phyloP scores from a whole-genome alignment of 1,140 invertebrate species.

The Camponotus vicinus region DNA sequence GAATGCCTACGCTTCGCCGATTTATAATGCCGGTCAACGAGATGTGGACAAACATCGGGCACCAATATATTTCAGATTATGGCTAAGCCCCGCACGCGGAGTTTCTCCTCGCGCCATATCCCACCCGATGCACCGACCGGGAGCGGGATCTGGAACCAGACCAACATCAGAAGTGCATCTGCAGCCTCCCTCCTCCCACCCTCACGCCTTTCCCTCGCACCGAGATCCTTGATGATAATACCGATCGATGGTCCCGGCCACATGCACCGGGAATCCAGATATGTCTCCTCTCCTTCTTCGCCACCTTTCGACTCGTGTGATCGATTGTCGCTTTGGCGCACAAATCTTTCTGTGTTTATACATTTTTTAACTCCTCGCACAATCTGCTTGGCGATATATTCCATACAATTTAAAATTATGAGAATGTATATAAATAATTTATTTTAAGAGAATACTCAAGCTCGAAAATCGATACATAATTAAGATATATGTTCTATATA shows the following conservation, averaged over 20 bases:
- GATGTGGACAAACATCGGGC: slow-evolving; percentile 85
- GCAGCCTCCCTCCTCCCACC: slow-evolving; percentile 39
- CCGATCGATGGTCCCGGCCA: slow-evolving; percentile 74
- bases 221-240: slow-evolving; percentile 79
- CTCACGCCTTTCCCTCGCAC: slow-evolving; percentile 6
- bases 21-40: slow-evolving; percentile 86
- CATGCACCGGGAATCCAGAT: slow-evolving; percentile 44
- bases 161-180: slow-evolving; percentile 83
- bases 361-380: background rate
- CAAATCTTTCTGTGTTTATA: background rate
- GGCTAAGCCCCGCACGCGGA: slow-evolving; percentile 78
- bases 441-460: too few species aligned
- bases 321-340: slow-evolving; percentile 40
- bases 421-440: too few species aligned
- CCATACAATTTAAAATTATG: background rate
- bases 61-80: slow-evolving; percentile 87
- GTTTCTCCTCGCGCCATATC: slow-evolving; percentile 41
- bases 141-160: slow-evolving; percentile 74
- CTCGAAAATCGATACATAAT: too few species aligned
- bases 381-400: background rate
- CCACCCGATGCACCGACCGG: slow-evolving; percentile 49
- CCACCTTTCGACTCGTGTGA: slow-evolving; percentile 33
- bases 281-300: slow-evolving; percentile 24
- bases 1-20: slow-evolving; percentile 86
- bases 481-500: background rate